phyloP scores from a whole-genome alignment of 2,797 vertebrate species.

The Myripristis jacobus region DNA sequence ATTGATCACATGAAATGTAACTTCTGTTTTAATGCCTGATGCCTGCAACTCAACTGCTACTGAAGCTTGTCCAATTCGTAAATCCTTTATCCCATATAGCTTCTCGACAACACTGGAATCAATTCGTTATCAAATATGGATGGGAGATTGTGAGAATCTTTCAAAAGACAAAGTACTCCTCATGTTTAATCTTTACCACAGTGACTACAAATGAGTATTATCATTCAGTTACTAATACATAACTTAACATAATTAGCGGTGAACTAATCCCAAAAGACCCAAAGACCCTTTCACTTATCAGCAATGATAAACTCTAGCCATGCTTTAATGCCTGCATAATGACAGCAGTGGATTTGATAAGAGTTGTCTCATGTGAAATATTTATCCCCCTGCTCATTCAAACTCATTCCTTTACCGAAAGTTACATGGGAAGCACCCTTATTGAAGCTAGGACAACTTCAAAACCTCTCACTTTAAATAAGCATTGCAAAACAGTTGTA shows the following conservation, averaged over 20 bases:
- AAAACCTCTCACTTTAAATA: too few relatives aligned
- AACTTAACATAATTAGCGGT: conserved; percentile 7
- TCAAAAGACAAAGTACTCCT: background rate
- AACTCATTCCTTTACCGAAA: too few relatives aligned
- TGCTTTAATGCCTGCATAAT: background rate
- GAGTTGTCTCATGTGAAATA: conserved; percentile 23
- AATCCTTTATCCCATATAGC: too few relatives aligned
- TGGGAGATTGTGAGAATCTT: background rate
- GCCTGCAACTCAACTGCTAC: background rate
- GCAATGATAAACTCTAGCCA: background rate
- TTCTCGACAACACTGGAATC: background rate
- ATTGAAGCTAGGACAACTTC: background rate
- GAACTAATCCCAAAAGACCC: background rate
- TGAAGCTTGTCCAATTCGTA: background rate
- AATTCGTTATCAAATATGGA: background rate
- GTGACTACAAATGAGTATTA: background rate
- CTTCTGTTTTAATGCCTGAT: conserved; percentile 2
- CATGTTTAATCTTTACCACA: background rate
- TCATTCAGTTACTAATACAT: background rate
- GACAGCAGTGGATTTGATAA: conserved; percentile 16
- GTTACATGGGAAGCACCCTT: background rate
- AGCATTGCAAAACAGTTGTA: too few relatives aligned
- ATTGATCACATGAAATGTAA: background rate
- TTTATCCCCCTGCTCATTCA: conserved; percentile 4
- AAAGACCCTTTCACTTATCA: background rate